Conservation (phyloP, 2,888 invertebrate genomes). For the Pristionchus mayeri region DNA sequence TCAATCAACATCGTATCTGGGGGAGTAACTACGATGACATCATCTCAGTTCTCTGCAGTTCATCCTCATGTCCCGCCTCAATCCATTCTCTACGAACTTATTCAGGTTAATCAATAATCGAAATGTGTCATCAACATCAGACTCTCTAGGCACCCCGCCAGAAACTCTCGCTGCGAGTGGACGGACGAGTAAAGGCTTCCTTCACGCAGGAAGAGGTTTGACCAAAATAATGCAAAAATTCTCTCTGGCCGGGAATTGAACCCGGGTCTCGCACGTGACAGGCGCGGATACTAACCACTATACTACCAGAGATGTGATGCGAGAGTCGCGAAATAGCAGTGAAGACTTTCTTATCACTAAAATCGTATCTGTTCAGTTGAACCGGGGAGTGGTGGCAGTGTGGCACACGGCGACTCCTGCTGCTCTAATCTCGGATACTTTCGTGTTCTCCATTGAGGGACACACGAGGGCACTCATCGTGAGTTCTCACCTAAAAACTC, state of each 20-base stretch:
- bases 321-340: background rate
- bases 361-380: slow-evolving; percentile 51
- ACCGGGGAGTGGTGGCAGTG: slow-evolving; percentile 59
- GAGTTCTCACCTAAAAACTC: slow-evolving; percentile 76
- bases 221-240: slow-evolving; percentile 20
- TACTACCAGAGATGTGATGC: slow-evolving; percentile 56
- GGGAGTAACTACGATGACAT: slow-evolving; percentile 61
- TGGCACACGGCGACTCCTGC: slow-evolving; percentile 58
- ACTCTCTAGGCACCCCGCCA: background rate
- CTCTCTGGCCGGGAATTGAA: slow-evolving; percentile 69
- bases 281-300: slow-evolving; percentile 69
- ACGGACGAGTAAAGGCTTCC: slow-evolving; percentile 52
- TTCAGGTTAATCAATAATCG: background rate
- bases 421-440: slow-evolving; percentile 62
- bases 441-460: slow-evolving; percentile 66
- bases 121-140: background rate
- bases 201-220: slow-evolving; percentile 56
- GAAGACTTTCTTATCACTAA: background rate
- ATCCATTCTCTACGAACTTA: slow-evolving; percentile 41
- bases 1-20: slow-evolving; percentile 65
- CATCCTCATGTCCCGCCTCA: slow-evolving; percentile 67
- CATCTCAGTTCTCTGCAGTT: slow-evolving; percentile 61
- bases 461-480: slow-evolving; percentile 82
- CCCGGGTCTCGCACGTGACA: slow-evolving; percentile 70
- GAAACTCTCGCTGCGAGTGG: slow-evolving; percentile 53